Evolutionary conservation across 2,797 vertebrate genomes (phyloP).

Genomic region (Silurus aristotelis): DNA sequence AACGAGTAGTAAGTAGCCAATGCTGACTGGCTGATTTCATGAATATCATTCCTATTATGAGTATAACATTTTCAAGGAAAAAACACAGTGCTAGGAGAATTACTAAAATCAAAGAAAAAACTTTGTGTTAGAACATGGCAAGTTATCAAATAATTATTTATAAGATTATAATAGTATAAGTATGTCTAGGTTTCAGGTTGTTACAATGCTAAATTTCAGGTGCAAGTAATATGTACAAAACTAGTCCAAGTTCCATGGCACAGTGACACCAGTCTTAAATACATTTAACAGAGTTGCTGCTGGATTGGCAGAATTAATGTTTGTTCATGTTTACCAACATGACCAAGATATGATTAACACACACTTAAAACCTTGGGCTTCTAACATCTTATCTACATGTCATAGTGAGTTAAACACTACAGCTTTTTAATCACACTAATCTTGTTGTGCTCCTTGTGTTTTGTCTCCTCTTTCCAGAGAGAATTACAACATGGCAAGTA

Average conservation of each 20-base stretch:
- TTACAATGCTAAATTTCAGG: not conserved
- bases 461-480: conserved; percentile 23
- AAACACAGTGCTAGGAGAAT: too few species aligned
- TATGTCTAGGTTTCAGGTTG: not conserved
- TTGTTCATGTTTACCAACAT: not conserved
- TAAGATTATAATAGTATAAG: too few species aligned
- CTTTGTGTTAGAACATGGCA: too few species aligned
- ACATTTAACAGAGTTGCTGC: not conserved
- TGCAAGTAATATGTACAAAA: not conserved
- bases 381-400: conserved; percentile 1
- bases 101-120: too few species aligned
- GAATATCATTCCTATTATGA: too few species aligned
- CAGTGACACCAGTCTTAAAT: not conserved
- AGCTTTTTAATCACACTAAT: conserved; percentile 30
- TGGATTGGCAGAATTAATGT: not conserved
- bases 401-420: conserved; percentile 19
- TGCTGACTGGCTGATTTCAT: too few species aligned
- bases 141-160: too few species aligned
- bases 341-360: not conserved
- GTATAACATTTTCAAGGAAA: too few species aligned
- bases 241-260: not conserved
- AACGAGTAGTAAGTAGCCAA: too few species aligned
- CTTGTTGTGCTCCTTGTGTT: conserved; percentile 30
- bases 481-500: conserved; percentile 21
- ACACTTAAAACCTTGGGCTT: conserved; percentile 2